Evolutionary conservation across 1,140 invertebrate genomes (phyloP).

Genomic region (Heliothis subflexa): DNA sequence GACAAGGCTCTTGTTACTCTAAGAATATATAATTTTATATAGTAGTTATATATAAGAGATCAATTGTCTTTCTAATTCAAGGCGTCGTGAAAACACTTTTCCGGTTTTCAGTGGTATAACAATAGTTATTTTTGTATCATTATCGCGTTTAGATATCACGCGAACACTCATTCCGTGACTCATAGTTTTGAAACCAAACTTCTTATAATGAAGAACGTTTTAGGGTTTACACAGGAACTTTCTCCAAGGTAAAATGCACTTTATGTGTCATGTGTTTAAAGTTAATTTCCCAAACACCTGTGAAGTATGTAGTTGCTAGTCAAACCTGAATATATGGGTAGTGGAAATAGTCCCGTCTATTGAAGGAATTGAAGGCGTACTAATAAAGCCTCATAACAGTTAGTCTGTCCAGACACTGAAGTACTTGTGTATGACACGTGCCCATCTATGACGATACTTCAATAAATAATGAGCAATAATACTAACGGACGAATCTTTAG

Average conservation of each 20-base stretch:
- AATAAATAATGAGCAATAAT: conserved; percentile 44
- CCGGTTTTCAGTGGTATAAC: not conserved
- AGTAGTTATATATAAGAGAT: no score
- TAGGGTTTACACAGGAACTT: no score
- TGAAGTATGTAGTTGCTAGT: not conserved
- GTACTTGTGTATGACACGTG: conserved; percentile 39
- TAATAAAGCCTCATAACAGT: conserved; percentile 39
- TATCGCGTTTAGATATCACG: conserved; percentile 7
- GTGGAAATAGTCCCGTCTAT: conserved; percentile 1
- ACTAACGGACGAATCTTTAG: conserved; percentile 10
- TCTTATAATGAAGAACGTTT: not conserved
- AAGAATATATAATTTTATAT: not conserved
- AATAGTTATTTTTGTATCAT: conserved; percentile 13
- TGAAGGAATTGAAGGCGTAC: conserved; percentile 25
- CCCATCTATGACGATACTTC: conserved; percentile 33
- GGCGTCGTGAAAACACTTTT: not conserved
- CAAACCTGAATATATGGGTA: conserved; percentile 7
- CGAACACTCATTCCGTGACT: conserved; percentile 16
- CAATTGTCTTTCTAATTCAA: not conserved
- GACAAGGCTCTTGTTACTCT: not conserved
- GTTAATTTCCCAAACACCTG: not conserved
- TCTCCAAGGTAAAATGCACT: not conserved
- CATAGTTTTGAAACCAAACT: not conserved
- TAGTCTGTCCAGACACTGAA: conserved; percentile 18
- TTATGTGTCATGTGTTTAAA: no score